Base-by-base conservation (phyloP, 2,888 invertebrate genomes). In the Hyposoter dolosus region DNA sequence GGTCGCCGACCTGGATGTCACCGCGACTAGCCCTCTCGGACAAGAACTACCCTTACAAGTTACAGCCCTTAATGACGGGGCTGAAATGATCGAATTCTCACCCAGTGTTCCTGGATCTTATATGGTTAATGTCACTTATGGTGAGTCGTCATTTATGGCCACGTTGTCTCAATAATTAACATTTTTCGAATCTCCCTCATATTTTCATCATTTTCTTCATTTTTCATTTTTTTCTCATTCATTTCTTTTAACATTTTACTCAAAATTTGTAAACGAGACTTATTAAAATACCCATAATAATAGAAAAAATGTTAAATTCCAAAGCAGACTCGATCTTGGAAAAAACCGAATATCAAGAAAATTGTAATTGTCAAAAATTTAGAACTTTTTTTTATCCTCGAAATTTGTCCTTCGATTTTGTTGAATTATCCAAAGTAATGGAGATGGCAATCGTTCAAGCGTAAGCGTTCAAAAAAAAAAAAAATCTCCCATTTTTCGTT, bases 21-120 rank as follows among this genome's bases (percentile, higher is more conserved):
- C 97, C 65, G 98, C 98, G 63, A 97, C 98, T 63, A 97, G 98
- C 88, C 98, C 99, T 35, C 96, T 97, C 40, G 98, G 98, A 69
- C 96, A 97, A 90, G 96, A 96, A 84, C 95, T 99, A 50, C 97
- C 98, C 0, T 96, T 98, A 5, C 97, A 98, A 91, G 96, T 98
- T 19, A 96, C 95, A 65, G 95, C 95, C 28, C 95, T 97, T 32
- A 97, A 97, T 75, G 97, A 97, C 84, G 95, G 95, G 40, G 94
- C 95, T 15, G 96, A 97, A 91, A 95, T 97, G 89, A 97, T 99
- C 75, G 97, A 98, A 87, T 97, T 99, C 93, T 95, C 97, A 74
- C 99, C 99, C 0, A 96, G 97, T 0, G 96, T 98, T 89, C 97
- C 98, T 0, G 99, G 98, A 69, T 96, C 95, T 84, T 96, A 96